Conservation (phyloP, 2,797 vertebrate genomes). For the Gouania willdenowi region DNA sequence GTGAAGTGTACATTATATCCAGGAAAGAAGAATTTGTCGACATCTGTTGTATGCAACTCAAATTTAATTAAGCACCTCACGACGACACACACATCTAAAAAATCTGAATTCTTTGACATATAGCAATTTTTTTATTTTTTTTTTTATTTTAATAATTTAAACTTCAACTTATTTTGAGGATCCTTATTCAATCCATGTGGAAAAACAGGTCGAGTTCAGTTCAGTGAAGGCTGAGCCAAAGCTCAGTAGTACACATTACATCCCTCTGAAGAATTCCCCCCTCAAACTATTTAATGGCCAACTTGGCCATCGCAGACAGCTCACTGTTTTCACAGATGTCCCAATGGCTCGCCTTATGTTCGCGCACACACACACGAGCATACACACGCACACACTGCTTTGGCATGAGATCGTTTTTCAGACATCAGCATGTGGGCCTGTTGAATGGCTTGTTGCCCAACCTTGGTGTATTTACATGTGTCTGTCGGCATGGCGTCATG, state of each 20-base stretch:
- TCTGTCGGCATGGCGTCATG: conserved; percentile 31
- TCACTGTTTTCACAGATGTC: conserved; percentile 59
- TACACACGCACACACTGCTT: conserved; percentile 36
- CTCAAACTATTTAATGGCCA: conserved; percentile 45
- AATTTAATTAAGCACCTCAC: no score
- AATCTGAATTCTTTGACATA: no score
- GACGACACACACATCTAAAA: no score
- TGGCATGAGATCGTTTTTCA: conserved; percentile 18
- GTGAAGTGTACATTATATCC: no score
- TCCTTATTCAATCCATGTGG: conserved; percentile 14
- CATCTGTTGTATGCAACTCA: no score
- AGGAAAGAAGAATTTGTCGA: no score
- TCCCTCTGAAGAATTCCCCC: conserved; percentile 48
- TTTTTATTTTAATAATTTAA: no score
- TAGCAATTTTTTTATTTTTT: no score
- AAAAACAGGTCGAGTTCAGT: no score
- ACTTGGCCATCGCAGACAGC: conserved; percentile 47
- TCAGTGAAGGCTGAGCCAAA: conserved; percentile 34
- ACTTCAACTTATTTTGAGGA: conserved; percentile 1
- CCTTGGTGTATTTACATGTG: conserved; percentile 9
- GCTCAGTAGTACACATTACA: conserved; percentile 53
- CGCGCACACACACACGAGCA: conserved; percentile 47
- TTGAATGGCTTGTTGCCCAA: conserved; percentile 10
- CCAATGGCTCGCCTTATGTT: conserved; percentile 42
- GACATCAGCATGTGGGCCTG: conserved; percentile 14